These are phyloP conservation scores for Sander lucioperca DNA, from an alignment of 2,113 vertebrate genomes.

Conservation along the genomic window DNA sequence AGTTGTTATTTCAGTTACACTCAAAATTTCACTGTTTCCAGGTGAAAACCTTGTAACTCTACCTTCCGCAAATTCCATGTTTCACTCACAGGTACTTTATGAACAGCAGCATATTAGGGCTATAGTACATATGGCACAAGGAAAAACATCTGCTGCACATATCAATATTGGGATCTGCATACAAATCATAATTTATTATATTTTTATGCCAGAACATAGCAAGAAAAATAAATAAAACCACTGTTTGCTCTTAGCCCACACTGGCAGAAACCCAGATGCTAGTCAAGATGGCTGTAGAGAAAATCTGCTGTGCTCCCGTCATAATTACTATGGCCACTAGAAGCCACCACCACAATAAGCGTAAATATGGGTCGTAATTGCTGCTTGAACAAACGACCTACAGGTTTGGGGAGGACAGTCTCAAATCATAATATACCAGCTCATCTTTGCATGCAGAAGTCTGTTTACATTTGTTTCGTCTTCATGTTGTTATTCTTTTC, in stretches of 20 bases:
- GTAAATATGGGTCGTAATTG: too few species aligned
- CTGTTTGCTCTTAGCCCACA: not conserved
- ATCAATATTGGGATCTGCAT: not conserved
- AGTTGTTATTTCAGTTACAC: conserved; percentile 29
- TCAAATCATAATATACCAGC: too few species aligned
- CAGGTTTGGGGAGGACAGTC: too few species aligned
- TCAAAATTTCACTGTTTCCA: conserved; percentile 40
- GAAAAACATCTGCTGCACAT: conserved; percentile 15
- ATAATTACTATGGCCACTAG: too few species aligned
- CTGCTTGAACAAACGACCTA: too few species aligned
- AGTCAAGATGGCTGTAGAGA: too few species aligned
- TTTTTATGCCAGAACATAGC: not conserved
- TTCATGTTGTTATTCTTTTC: too few species aligned
- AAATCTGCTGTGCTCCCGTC: too few species aligned
- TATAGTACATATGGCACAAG: not conserved
- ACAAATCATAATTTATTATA: not conserved
- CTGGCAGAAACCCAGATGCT: not conserved
- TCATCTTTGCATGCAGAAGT: too few species aligned
- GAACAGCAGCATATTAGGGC: not conserved
- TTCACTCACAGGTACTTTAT: conserved; percentile 2
- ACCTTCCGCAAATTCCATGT: conserved; percentile 4
- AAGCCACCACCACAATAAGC: too few species aligned
- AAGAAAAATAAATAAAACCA: not conserved
- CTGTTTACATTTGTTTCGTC: too few species aligned
- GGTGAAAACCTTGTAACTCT: conserved; percentile 34